Conservation (phyloP, 35 echinoderm and acorn worm genomes). For the Lytechinus pictus region DNA sequence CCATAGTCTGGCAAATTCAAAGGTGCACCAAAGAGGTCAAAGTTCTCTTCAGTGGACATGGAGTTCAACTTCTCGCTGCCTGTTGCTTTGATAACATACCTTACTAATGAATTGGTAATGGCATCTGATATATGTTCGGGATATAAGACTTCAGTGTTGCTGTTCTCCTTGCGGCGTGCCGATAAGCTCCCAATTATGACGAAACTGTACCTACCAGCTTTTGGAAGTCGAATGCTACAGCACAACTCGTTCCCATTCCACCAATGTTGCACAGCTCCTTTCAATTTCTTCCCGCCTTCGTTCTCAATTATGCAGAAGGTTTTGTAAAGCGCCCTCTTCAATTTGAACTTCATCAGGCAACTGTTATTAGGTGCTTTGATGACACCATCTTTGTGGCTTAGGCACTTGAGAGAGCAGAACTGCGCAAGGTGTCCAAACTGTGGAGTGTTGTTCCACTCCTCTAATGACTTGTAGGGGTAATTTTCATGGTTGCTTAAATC, state of each 20-base stretch:
- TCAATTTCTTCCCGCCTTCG: too few species aligned
- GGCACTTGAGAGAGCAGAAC: background rate
- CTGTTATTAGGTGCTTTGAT: background rate
- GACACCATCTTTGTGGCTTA: background rate
- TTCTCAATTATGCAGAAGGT: background rate
- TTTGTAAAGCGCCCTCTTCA: slow-evolving; percentile 33
- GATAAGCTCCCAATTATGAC: background rate
- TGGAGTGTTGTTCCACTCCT: slow-evolving; percentile 22
- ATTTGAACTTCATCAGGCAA: background rate
- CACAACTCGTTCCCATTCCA: background rate
- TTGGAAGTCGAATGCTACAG: background rate
- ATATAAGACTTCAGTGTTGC: slow-evolving; percentile 22
- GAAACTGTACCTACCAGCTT: slow-evolving; percentile 6
- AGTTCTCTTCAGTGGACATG: background rate
- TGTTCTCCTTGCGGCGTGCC: background rate
- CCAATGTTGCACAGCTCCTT: background rate
- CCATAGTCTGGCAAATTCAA: slow-evolving; percentile 6
- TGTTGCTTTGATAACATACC: slow-evolving; percentile 28
- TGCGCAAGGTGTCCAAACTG: background rate
- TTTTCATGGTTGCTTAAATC: background rate
- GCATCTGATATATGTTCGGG: background rate
- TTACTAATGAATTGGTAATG: background rate
- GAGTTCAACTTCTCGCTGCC: background rate
- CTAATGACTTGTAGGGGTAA: background rate
- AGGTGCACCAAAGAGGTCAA: background rate